phyloP scores from a whole-genome alignment of 1,140 invertebrate genomes.

The Saccostrea cuccullata region DNA sequence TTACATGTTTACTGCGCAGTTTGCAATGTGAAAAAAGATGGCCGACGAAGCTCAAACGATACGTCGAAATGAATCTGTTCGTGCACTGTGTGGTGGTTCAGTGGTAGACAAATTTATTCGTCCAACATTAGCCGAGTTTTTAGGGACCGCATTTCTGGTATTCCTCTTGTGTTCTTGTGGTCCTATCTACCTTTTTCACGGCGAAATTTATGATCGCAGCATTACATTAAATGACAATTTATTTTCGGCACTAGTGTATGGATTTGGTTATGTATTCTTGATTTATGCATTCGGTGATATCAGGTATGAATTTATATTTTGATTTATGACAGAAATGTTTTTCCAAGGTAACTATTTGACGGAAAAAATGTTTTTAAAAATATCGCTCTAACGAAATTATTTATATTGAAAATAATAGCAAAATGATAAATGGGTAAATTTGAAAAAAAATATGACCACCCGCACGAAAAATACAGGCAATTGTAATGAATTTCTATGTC shows the following conservation, averaged over 20 bases:
- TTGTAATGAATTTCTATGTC: no score
- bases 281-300: conserved; percentile 70
- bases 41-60: no score
- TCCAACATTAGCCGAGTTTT: conserved; percentile 69
- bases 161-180: conserved; percentile 57
- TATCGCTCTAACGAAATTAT: not conserved
- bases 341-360: no score
- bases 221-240: no score
- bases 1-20: no score
- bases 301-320: conserved; percentile 63
- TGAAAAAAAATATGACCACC: no score
- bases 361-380: no score
- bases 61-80: not conserved
- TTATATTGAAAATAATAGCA: no score
- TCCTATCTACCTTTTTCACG: not conserved
- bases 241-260: conserved; percentile 50
- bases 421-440: no score
- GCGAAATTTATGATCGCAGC: no score
- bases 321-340: not conserved
- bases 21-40: no score
- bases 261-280: conserved; percentile 72
- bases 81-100: not conserved
- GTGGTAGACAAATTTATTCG: conserved; percentile 35
- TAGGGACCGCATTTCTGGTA: conserved; percentile 69
- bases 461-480: not conserved